Evolutionary conservation across 2,888 invertebrate species (phyloP), one percentile per base, ranked within the genome.

Genomic region (Apamea anceps): DNA sequence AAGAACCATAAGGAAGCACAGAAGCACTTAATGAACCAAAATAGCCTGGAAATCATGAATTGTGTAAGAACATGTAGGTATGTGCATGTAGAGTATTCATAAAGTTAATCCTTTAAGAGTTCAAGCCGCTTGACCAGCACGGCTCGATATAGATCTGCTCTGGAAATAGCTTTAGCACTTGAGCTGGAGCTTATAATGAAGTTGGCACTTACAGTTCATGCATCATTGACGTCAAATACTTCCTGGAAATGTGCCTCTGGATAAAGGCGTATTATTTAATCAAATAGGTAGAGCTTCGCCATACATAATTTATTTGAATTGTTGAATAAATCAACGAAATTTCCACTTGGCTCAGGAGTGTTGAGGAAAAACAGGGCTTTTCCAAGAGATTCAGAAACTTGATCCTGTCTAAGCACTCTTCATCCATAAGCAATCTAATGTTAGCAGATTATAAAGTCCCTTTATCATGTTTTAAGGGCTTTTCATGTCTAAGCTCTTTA

Each of bases 51-150:
- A 66, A 37, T 77, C 15, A 79, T 82, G 65, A 81, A 81, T 79
- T 79, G 70, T 80, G 48, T 78, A 85, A 77, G 71, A 71, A 37
- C 37, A 45, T 71, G 60, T 72, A 57, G 37, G 51, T 71, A 45
- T 25, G 42, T 72, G 63, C 71, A 2, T 48, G 57, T 42, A 67
- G 66, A 66, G 63, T 75, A 72, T 81, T 80, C 75, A 82, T 85
- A 81, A 82, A 74, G 57, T 77, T 88, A 82, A 88, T 81, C 82
- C 76, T 88, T 85, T 80, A 82, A 71, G 83, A 78, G 85, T 84
- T 86, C 72, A 73, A 79, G 70, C 79, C 60, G 85, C 84, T 89
- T 87, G 81, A 90, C 87, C 89, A 89, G 81, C 68, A 60, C 75
- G 72, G 32, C 71, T 77, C 79, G 83, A 89, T 89, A 80, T 88